phyloP scores from a whole-genome alignment of 2,113 vertebrate species.

The Rhodinocichla rosea region DNA sequence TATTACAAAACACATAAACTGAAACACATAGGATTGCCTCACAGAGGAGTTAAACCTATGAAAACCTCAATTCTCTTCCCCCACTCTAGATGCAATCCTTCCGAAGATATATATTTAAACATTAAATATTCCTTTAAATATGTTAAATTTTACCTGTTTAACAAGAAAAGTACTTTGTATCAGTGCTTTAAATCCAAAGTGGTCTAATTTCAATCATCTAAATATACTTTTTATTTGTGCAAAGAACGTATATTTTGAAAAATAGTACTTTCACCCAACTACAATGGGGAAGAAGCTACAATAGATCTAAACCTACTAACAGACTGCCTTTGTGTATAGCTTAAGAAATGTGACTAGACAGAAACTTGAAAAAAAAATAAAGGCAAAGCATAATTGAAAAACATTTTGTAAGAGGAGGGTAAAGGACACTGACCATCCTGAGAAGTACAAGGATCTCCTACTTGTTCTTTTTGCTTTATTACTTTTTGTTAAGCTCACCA shows the following conservation, averaged over 20 bases:
- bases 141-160: not conserved
- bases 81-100: not conserved
- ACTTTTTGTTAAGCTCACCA: not conserved
- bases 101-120: not conserved
- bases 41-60: not conserved
- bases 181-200: not conserved
- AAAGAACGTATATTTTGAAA: not conserved
- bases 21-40: not conserved
- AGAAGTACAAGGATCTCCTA: not conserved
- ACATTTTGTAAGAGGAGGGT: not conserved
- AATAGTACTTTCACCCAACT: not conserved
- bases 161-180: not conserved
- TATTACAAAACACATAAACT: not conserved
- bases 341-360: not conserved
- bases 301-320: not conserved
- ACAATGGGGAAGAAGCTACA: not conserved
- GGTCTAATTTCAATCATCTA: not conserved
- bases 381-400: not conserved
- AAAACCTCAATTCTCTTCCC: not conserved
- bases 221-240: not conserved
- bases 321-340: not conserved
- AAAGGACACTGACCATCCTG: not conserved
- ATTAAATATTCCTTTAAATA: not conserved
- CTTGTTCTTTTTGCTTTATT: not conserved
- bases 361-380: not conserved